Conservation (phyloP, 2,888 invertebrate genomes). For the Mythimna lalbum region DNA sequence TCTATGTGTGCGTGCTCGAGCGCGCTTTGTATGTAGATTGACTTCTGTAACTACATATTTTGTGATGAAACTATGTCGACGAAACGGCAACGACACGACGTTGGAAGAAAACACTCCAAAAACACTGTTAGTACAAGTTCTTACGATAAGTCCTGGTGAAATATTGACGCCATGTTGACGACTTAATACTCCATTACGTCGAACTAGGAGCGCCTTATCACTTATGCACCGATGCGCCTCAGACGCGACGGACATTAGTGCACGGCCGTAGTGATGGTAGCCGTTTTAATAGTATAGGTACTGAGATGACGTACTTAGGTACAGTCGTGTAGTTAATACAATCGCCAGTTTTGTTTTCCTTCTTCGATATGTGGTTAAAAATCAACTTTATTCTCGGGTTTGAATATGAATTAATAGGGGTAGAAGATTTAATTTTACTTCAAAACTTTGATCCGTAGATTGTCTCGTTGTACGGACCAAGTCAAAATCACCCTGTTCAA, state of each 20-base stretch:
- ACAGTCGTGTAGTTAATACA: background rate
- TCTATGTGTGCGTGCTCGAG: too few relatives aligned
- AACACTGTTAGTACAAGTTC: background rate
- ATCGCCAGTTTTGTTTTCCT: background rate
- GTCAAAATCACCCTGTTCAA: too few relatives aligned
- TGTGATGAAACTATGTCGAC: too few relatives aligned
- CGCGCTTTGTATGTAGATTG: too few relatives aligned
- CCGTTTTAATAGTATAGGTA: background rate
- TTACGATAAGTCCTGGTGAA: background rate
- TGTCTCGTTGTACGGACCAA: too few relatives aligned
- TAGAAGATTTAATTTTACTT: too few relatives aligned
- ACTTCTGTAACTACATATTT: too few relatives aligned
- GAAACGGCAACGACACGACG: too few relatives aligned
- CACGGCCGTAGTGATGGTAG: constrained; percentile 3
- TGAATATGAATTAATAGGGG: too few relatives aligned
- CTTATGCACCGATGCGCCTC: constrained; percentile 49
- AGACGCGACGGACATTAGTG: constrained; percentile 34
- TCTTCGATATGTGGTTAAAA: too few relatives aligned
- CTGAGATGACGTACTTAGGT: background rate
- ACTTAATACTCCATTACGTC: constrained; percentile 47
- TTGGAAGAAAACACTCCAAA: background rate
- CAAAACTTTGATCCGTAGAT: too few relatives aligned
- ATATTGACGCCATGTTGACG: constrained; percentile 27
- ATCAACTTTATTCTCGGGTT: too few relatives aligned
- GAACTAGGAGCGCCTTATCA: constrained; percentile 31